A percentile compares a stretch with the other conserved stretches of the same genome.
These are phyloP conservation scores for Drosophila eugracilis DNA, from an alignment of 1,140 invertebrate species.

Conservation along the genomic window DNA sequence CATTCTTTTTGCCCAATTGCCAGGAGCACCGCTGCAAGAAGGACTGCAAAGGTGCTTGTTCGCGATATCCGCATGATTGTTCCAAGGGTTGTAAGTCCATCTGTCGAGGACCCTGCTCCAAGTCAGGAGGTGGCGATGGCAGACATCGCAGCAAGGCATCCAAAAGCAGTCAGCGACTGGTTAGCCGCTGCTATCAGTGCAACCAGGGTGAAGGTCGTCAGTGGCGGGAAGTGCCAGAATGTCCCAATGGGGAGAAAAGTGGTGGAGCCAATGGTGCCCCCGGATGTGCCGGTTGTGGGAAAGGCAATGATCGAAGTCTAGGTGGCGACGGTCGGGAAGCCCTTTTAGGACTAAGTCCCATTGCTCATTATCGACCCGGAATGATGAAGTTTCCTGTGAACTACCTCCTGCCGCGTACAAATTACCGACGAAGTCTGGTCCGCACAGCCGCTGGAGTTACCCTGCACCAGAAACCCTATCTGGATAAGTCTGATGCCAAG, in stretches of 20 bases:
- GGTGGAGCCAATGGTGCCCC: background rate
- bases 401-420: constrained; percentile 29
- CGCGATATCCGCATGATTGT: constrained; percentile 4
- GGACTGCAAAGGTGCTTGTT: background rate
- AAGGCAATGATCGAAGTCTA: background rate
- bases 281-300: background rate
- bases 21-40: constrained; percentile 17
- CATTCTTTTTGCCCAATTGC: constrained; percentile 36
- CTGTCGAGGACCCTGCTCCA: constrained; percentile 21
- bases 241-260: too few relatives aligned
- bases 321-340: background rate
- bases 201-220: constrained; percentile 1
- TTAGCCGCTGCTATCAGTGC: constrained; percentile 3
- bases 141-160: background rate
- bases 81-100: background rate
- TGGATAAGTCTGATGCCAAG: background rate
- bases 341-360: constrained; percentile 24
- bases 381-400: constrained; percentile 30
- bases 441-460: constrained; percentile 67
- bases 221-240: constrained; percentile 2
- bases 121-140: constrained; percentile 5
- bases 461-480: constrained; percentile 42
- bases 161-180: background rate
- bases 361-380: constrained; percentile 56
- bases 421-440: constrained; percentile 42